phyloP scores from a whole-genome alignment of 2,113 vertebrate species.

The Thermophis baileyi region DNA sequence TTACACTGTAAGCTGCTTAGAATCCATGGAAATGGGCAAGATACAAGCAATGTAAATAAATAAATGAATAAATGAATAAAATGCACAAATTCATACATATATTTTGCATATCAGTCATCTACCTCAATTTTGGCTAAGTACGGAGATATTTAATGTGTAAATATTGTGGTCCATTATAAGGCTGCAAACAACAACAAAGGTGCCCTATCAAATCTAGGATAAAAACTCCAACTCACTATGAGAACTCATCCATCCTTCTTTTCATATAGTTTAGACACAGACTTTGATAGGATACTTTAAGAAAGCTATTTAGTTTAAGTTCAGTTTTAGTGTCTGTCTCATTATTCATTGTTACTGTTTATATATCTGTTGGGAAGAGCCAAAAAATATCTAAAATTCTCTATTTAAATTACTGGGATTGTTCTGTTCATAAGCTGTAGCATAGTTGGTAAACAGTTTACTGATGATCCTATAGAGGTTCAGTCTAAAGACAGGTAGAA shows the following conservation, averaged over 20 bases:
- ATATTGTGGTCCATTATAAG: not conserved
- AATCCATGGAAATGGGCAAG: not conserved
- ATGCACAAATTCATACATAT: not conserved
- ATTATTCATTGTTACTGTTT: constrained; percentile 9
- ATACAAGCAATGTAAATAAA: not conserved
- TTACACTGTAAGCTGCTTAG: not conserved
- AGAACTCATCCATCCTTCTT: not conserved
- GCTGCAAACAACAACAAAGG: not conserved
- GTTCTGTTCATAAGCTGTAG: not conserved
- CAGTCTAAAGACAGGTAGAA: constrained; percentile 11
- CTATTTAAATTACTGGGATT: not conserved
- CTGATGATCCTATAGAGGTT: not conserved
- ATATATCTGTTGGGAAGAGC: not conserved
- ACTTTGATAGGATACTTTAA: constrained; percentile 11
- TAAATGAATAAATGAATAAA: not conserved
- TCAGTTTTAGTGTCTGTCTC: not conserved
- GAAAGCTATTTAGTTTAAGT: not conserved
- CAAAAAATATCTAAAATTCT: not conserved
- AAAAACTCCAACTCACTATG: not conserved
- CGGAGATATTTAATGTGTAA: no score
- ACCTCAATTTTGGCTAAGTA: not conserved
- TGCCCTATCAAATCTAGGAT: not conserved
- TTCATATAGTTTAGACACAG: not conserved
- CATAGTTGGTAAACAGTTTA: constrained; percentile 7
- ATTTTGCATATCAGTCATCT: not conserved